Base-by-base conservation (phyloP, 2,113 vertebrate species). In the Pandion haliaetus region DNA sequence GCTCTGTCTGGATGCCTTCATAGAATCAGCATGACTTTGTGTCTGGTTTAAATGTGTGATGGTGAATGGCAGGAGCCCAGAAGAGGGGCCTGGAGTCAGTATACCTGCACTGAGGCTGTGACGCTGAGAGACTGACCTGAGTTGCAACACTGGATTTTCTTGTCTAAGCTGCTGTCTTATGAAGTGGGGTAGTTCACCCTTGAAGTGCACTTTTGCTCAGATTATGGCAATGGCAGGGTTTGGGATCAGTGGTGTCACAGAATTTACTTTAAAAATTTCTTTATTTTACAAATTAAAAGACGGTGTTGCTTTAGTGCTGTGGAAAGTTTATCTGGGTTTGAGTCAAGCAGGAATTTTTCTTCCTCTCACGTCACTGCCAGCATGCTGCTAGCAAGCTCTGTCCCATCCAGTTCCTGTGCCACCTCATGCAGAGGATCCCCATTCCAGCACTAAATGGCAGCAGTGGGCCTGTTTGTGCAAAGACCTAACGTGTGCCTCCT, bases 1-100 rank as follows among this genome's bases (percentile, higher is more conserved):
- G 47, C 50, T 94, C 93, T 95, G 93, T 96, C 92, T 97, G 92
- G 88, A 90, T 94, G 90, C 91, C 91, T 97, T 95, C 90, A 94
- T 59, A 93, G 86, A 74, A 92, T 87, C 73, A 85, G 70, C 85
- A 82, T 91, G 84, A 93, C 71, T 90, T 88, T 87, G 59, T 95
- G 94, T 97, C 94, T 94, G 83, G 91, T 93, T 95, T 82, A 87
- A 97, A 89, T 44, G 28, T 23, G 61, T 40, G 49, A 50, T 66
- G 86, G 45, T 72, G 57, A 81, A 42, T 26, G 44, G 44, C 63
- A n/a, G 61, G 28, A 94, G 23, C 54, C 18, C 54, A 88, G 58
- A 61, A 65, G 40, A 61, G 54, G 32, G 26, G n/a, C 40, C 83
- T 82, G 42, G 34, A 44, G 5, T 81, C 54, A 55, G 44, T 65